A percentile compares a stretch with the other conserved stretches of the same genome.
Conservation (phyloP, 1,140 invertebrate species). For the Trichonephila clavipes region DNA sequence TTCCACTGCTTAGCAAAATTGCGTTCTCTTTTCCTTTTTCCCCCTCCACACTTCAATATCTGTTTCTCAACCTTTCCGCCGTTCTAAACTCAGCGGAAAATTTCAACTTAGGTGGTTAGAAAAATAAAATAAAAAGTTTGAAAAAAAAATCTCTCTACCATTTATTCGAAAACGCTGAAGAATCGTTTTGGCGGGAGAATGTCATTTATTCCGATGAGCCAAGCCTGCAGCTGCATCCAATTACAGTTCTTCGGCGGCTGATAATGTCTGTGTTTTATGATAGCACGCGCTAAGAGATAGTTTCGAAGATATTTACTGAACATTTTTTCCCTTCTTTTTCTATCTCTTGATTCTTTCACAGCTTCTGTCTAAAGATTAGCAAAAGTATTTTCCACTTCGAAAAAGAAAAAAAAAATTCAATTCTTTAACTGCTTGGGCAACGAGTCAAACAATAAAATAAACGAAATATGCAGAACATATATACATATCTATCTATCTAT, state of each 20-base stretch:
- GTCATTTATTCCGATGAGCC: conserved; percentile 50
- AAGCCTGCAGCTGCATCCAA: conserved; percentile 50
- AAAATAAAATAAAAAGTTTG: neutral
- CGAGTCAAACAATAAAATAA: neutral
- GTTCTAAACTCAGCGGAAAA: neutral
- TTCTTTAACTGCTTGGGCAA: neutral
- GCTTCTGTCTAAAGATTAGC: neutral
- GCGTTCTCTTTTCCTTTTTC: neutral
- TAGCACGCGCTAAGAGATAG: conserved; percentile 54
- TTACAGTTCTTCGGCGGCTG: conserved; percentile 27
- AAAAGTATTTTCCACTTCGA: neutral
- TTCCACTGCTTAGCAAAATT: neutral
- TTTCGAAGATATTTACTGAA: conserved; percentile 40
- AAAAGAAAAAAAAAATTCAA: too few species aligned
- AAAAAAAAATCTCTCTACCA: neutral
- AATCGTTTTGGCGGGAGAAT: neutral
- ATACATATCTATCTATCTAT: too few species aligned
- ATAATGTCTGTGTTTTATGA: conserved; percentile 58
- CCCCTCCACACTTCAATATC: neutral
- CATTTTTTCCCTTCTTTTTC: neutral
- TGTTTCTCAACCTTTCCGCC: neutral
- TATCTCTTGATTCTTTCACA: neutral
- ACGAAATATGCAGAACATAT: neutral
- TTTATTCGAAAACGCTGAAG: conserved; percentile 46
- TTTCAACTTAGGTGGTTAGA: neutral